Evolutionary conservation across 2,797 vertebrate species (phyloP).

Genomic region (Trematomus bernacchii): DNA sequence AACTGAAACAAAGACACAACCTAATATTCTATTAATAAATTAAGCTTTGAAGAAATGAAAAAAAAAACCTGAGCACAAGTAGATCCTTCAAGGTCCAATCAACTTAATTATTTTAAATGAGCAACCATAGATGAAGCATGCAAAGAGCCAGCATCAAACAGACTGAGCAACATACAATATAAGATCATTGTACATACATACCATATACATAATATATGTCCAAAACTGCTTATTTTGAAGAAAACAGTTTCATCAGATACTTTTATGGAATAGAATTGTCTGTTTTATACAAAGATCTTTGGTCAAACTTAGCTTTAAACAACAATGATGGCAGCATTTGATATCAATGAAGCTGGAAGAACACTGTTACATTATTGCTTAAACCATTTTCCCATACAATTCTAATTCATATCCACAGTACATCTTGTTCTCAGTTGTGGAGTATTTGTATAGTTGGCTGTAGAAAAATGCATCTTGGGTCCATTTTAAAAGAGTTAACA

Average conservation of each 20-base stretch:
- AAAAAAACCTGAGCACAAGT: neutral
- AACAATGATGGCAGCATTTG: neutral
- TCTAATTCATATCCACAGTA: too few relatives aligned
- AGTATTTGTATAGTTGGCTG: neutral
- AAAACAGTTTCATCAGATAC: neutral
- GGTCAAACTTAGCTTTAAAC: neutral
- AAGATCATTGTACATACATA: neutral
- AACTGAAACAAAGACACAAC: conserved; percentile 1
- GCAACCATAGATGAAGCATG: neutral
- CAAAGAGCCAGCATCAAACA: neutral
- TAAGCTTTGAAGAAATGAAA: neutral
- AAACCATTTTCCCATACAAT: neutral
- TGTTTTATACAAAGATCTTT: neutral
- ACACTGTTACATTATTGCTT: neutral
- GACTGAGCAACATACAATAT: neutral
- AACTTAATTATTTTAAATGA: neutral
- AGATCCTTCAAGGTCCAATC: neutral
- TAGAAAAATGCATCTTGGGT: neutral
- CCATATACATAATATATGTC: neutral
- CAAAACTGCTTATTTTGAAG: neutral
- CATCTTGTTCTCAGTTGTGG: neutral
- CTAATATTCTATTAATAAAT: neutral
- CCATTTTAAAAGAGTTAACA: neutral
- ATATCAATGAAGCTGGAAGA: neutral
- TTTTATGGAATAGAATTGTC: neutral